Evolutionary conservation across 2,888 invertebrate species (phyloP), one percentile per base, ranked within the genome.

Genomic region (Rapana venosa): DNA sequence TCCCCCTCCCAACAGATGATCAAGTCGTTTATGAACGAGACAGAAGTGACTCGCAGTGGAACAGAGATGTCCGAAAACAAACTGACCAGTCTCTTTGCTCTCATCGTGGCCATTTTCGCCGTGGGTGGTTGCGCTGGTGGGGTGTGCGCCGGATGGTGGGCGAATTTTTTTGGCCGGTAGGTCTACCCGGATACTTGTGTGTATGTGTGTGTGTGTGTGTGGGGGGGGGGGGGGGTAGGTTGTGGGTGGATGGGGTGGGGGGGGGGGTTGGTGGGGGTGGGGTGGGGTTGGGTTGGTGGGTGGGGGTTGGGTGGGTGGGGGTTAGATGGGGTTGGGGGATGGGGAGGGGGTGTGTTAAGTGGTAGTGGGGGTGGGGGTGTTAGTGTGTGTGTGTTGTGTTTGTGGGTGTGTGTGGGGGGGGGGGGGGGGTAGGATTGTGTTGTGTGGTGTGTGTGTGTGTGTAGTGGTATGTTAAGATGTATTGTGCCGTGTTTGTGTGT

Each of bases 71-170:
- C 91, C 0, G 92, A 90, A 2, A 90, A 85, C 6, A 92, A 93
- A 0, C 86, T 95, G 35, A 95, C 95, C 56, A 92, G 95, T 66
- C 92, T 96, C 35, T 96, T 96, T 95, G 95, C 96, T 0, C 90
- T 99, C 95, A 98, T 99, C 66, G 99, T 99, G 94, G 98, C 99
- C 96, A 98, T 99, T 97, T 99, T 99, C 96, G 99, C 99, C 92
- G 98, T 99, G 94, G 99, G 99, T 90, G 99, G 99, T 90, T 99
- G 99, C 98, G 97, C 99, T 92, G 99, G 99, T 89, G 99, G 99
- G 92, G 98, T 99, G 96, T 97, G 98, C 92, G 99, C 99, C 77
- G 99, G 99, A 91, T 98, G 98, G 97, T 98, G 99, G 95, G 99
- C 99, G 94, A 98, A 99, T 96, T 97, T 98, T 96, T 99, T 99